These are phyloP conservation scores for Gila robusta DNA, from an alignment of 2,797 vertebrate genomes.

Conservation along the genomic window DNA sequence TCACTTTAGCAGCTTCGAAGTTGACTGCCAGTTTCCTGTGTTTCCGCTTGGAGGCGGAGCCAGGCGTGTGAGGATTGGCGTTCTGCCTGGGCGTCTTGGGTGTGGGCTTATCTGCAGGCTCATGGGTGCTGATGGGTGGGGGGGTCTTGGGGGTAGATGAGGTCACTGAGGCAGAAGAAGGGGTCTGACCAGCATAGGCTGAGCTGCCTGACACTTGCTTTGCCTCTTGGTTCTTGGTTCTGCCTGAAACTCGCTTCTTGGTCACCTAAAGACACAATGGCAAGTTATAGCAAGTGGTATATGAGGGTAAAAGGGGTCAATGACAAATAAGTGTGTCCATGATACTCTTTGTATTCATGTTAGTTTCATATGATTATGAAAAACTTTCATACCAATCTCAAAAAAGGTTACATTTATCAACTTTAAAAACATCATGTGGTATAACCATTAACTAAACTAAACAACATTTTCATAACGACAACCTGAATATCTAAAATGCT, in stretches of 20 bases:
- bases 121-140: constrained; percentile 62
- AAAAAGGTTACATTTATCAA: background rate
- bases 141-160: constrained; percentile 69
- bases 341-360: background rate
- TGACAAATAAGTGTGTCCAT: background rate
- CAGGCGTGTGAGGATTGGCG: constrained; percentile 72
- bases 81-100: constrained; percentile 75
- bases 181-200: constrained; percentile 72
- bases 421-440: background rate
- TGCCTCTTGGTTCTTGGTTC: constrained; percentile 84
- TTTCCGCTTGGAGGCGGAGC: constrained; percentile 90
- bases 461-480: background rate
- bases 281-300: background rate
- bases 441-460: background rate
- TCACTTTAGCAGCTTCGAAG: constrained; percentile 89
- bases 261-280: constrained; percentile 85
- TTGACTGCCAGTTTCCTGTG: constrained; percentile 95
- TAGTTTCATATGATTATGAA: background rate
- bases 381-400: background rate
- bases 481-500: background rate
- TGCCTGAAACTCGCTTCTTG: constrained; percentile 92
- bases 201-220: constrained; percentile 73
- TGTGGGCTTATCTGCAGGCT: constrained; percentile 72
- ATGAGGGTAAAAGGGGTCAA: background rate
- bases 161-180: constrained; percentile 36